Evolutionary conservation across 2,797 vertebrate species (phyloP).

Genomic region (Spheniscus humboldti): DNA sequence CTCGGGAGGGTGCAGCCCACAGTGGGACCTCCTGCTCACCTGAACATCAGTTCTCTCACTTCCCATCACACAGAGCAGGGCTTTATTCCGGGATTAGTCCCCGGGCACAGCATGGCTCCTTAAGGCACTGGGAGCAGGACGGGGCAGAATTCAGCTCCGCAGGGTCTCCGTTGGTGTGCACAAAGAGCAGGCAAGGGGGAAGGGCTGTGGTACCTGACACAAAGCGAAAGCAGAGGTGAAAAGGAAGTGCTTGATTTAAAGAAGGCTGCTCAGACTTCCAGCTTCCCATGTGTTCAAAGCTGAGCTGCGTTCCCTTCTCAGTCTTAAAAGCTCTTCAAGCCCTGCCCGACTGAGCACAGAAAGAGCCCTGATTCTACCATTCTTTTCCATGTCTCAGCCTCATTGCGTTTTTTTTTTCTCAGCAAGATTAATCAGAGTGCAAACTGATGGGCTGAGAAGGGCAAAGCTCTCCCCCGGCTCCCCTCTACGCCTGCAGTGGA

Average conservation of each 20-base stretch:
- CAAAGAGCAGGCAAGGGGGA: not conserved
- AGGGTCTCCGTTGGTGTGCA: not conserved
- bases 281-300: not conserved
- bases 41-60: fast-evolving
- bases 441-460: not conserved
- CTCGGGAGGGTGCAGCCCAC: not conserved
- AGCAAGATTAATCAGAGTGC: not conserved
- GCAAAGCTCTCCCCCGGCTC: not conserved
- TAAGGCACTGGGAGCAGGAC: not conserved
- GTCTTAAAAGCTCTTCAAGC: not conserved
- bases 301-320: not conserved
- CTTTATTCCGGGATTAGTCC: not conserved
- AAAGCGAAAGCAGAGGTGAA: not conserved
- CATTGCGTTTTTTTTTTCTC: not conserved
- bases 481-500: no score
- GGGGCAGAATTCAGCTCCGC: not conserved
- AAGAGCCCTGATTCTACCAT: not conserved
- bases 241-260: not conserved
- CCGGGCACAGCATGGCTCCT: not conserved
- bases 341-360: not conserved
- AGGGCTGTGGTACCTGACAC: not conserved
- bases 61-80: not conserved
- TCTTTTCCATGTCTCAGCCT: not conserved
- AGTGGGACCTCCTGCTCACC: not conserved
- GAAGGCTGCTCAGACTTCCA: not conserved